Percentiles rank a stretch among this genome's conserved stretches.
These are phyloP conservation scores for Actinostola sp. DNA, from an alignment of 92 coral and sea anemone species.

Conservation along the genomic window DNA sequence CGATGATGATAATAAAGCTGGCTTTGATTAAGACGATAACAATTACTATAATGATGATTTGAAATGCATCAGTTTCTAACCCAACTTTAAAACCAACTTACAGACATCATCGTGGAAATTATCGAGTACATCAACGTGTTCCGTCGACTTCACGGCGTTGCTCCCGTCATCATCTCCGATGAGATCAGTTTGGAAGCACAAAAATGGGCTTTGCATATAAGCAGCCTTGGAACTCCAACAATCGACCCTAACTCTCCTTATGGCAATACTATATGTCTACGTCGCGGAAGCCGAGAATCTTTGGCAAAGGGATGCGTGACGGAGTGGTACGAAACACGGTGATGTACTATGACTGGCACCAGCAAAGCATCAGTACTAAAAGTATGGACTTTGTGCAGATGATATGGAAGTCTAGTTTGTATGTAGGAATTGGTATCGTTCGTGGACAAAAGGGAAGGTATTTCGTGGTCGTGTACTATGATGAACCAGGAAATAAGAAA, in stretches of 20 bases:
- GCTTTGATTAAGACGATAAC: not conserved
- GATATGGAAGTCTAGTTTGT: slow-evolving; percentile 73
- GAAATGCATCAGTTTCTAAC: not conserved
- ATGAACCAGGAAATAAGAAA: slow-evolving; percentile 60
- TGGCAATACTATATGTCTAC: slow-evolving; percentile 64
- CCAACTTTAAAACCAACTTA: not conserved
- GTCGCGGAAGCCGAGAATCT: slow-evolving; percentile 42
- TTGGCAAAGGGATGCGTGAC: slow-evolving; percentile 62
- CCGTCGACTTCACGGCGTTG: slow-evolving; percentile 83
- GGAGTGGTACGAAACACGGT: slow-evolving; percentile 80
- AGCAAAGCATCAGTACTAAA: slow-evolving; percentile 32
- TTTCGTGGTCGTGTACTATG: slow-evolving; percentile 77
- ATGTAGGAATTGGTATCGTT: slow-evolving; percentile 72
- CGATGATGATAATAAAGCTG: not conserved
- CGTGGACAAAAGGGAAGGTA: slow-evolving; percentile 63
- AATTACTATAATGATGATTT: not conserved
- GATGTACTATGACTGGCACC: slow-evolving; percentile 77
- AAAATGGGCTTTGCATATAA: slow-evolving; percentile 63
- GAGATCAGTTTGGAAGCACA: slow-evolving; percentile 57
- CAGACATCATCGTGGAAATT: slow-evolving; percentile 61
- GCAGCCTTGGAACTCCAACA: slow-evolving; percentile 51
- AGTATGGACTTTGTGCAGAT: slow-evolving; percentile 67
- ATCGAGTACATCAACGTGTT: slow-evolving; percentile 77
- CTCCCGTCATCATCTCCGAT: slow-evolving; percentile 68
- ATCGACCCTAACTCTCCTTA: slow-evolving; percentile 69